Evolutionary conservation across 2,797 vertebrate genomes (phyloP), one percentile per base, ranked within the genome.

Genomic region (Helicolenus hilgendorfi): DNA sequence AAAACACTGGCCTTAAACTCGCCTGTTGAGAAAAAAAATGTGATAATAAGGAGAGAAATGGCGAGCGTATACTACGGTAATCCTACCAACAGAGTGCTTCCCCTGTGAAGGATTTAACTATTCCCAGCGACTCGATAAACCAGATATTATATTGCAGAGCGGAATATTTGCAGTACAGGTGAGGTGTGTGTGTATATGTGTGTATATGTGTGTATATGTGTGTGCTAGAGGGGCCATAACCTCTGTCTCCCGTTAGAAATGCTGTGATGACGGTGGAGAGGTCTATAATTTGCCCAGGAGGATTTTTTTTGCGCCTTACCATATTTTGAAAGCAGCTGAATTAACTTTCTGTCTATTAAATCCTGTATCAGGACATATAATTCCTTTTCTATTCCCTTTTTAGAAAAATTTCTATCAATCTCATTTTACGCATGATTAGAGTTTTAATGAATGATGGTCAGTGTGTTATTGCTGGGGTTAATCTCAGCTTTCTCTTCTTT

Each of bases 361-460:
- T 97, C 95, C 97, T 93, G 96, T 97, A 98, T 98, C 97, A 96
- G 96, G 53, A 84, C 63, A 77, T 97, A 97, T 98, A 98, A 98
- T 97, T 97, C 96, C 96, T 97, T 98, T 97, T 97, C 97, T 97
- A 98, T 97, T 97, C 94, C 97, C 97, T 97, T 97, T 97, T 97
- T 88, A 97, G 97, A 98, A 98, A 98, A 97, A 98, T 97, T 98
- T 98, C 96, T 97, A 98, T 98, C 98, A 98, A 98, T 98, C 98
- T 98, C 97, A 98, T 99, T 99, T 99, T 98, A 98, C 83, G 94
- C 98, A 98, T 97, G 97, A 99, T 98, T 98, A 98, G 97, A 97
- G 97, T 98, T 99, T 98, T 98, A 99, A 99, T 98, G 98, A 98
- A 94, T 93, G 97, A 98, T 98, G 97, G 98, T 97, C 97, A 98